Base-by-base conservation (phyloP, 2,113 vertebrate species). In the Rhizomys pruinosus region DNA sequence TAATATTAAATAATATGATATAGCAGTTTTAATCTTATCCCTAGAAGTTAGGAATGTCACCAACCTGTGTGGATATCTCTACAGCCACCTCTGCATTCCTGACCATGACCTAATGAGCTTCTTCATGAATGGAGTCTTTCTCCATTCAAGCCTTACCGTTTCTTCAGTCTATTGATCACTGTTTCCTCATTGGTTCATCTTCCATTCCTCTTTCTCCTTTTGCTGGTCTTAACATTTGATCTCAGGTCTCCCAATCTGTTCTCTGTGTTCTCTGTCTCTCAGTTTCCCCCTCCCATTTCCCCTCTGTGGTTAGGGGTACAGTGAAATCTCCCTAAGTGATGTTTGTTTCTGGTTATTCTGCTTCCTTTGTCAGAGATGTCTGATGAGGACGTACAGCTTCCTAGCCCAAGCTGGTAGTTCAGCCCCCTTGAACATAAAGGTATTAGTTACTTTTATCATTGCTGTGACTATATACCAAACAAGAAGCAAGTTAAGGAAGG, bases 1-100 rank as follows among this genome's bases (percentile, higher is more conserved):
- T 64, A 69, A 94, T 71, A 69, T 80, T 64, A 63, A 84, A 63
- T 44, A 63, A 25, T 15, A 22, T 12, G 64, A 52, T 2, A 0
- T 12, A 20, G 68, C 39, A 71, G 17, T 87, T 32, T 37, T 91
- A 80, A 77, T 37, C 25, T n/a, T 64, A 23, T 23, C 15, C 74
- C 9, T 39, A 11, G 7, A 69, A 73, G 57, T 61, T 74, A 66
- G 13, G 69, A 72, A 42, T 44, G 37, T 84, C 55, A 37, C 57
- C 22, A 52, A 19, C n/a, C 32, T 19, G 25, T 0, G 1, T 13
- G 2, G 8, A 27, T 1, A 4, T 64, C 74, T 37, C 34, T 5
- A 2, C 27, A 19, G 22, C 27, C 27, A 66, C 27, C 76, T 32
- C 39, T 47, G 39, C 13, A 4, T 37, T 85, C 73, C 78, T 19